Evolutionary conservation across 2,888 invertebrate species (phyloP), one percentile per base, ranked within the genome.

Genomic region (Corythucha ciliata): DNA sequence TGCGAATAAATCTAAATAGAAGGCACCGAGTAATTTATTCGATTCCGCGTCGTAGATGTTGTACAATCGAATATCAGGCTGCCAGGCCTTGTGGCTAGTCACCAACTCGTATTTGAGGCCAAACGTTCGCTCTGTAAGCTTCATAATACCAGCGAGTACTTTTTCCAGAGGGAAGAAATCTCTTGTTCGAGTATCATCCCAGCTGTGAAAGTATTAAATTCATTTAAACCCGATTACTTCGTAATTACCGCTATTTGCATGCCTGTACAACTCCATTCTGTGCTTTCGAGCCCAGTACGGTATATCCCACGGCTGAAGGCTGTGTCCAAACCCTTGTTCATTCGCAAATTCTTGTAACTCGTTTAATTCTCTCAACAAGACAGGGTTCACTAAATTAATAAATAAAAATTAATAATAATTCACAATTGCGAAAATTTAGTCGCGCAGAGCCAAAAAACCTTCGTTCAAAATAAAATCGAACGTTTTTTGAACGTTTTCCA

Each of bases 201-300:
- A 77, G 48, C 75, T 76, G 63, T 21, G 66, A 63, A 41, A 52
- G 56, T 33, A 49, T 48, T 54, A 10, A 7, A 21, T 20, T 3
- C n/a, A 8, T 12, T 22, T 52, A 48, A 52, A 24, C 34, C 12
- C 14, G 14, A 25, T 22, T 3, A 20, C 24, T 7, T 7, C 21
- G 22, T n/a, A 36, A 36, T 36, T 10, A 10, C 6, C 7, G 18
- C 7, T 36, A 14, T 36, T 36, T 36, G 14, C 33, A 61, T 65
- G 74, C 74, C 78, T 74, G 63, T 76, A 83, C 8, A 82, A 64
- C 0, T 76, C 70, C 63, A 74, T 72, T 58, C 77, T 74, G 59
- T 89, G 85, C 65, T 84, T 83, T 59, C 86, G 75, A 61, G 80
- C 76, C 88, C 90, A 96, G 65, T 83, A 96, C 1, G 83, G 77